Base-by-base conservation (phyloP, 2,888 invertebrate species). In the Drosophila mulleri region DNA sequence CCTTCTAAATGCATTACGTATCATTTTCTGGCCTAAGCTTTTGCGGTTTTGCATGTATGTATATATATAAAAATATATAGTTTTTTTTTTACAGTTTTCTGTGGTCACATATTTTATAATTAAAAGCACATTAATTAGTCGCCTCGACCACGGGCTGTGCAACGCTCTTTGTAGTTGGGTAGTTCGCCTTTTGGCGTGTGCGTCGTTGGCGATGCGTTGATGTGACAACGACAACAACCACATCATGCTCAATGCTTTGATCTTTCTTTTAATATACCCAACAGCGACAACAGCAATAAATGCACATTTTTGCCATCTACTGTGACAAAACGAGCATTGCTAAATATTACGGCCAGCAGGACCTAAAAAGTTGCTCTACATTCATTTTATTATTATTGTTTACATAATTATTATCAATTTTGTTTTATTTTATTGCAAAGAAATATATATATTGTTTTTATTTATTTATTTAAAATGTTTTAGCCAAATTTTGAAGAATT, bases 161-260 rank as follows among this genome's bases (percentile, higher is more conserved):
- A 41, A 45, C 44, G 66, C 60, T 47, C 72, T 67, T 65, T 67
- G 67, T 66, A 66, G 67, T 65, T 70, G 44, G 12, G 16, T 8
- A 18, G 18, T 58, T 53, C 61, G 64, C 54, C 42, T 23, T 61
- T 61, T 62, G 60, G 60, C 20, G n/a, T 66, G 42, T 65, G 50
- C 82, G 80, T 80, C 72, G 79, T 82, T 82, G 81, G 83, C 79
- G 79, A 79, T 78, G 90, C 90, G 91, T 91, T 91, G 91, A 91
- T 90, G 91, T 91, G 91, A 88, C 91, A 91, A 91, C 91, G 88
- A 75, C 79, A 81, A 80, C 75, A 77, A 78, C 83, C 75, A 75
- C 75, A 75, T 45, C 63, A 71, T 65, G 65, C 20, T 52, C 68
- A 78, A 62, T 66, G 65, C 68, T 90, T 90, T 90, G 91, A 90